Conservation (phyloP, 2,888 invertebrate species). For the Spodoptera picta region DNA sequence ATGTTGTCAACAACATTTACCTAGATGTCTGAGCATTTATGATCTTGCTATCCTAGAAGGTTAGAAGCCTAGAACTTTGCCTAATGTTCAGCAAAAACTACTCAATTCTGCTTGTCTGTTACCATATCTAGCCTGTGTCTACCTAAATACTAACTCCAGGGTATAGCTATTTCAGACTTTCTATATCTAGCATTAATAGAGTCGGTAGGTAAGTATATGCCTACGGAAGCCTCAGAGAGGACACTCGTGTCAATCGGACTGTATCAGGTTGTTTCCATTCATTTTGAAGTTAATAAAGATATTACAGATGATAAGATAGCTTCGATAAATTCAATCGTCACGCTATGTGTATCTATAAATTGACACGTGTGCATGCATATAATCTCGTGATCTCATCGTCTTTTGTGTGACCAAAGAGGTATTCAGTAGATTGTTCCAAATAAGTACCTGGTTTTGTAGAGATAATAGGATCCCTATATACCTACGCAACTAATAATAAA, state of each 20-base stretch:
- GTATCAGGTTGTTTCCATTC: too few relatives aligned
- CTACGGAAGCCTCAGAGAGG: too few relatives aligned
- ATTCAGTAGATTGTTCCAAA: not conserved
- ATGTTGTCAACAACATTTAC: too few relatives aligned
- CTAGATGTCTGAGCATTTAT: too few relatives aligned
- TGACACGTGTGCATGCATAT: not conserved
- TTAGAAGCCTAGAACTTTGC: too few relatives aligned
- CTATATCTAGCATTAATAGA: not conserved
- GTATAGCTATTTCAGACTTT: not conserved
- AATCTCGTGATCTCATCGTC: not conserved
- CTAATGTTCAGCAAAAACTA: too few relatives aligned
- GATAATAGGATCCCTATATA: too few relatives aligned
- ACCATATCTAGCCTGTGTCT: not conserved
- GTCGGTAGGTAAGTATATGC: not conserved
- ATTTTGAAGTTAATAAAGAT: constrained; percentile 1
- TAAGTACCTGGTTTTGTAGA: too few relatives aligned
- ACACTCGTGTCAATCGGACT: too few relatives aligned
- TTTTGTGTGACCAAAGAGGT: not conserved
- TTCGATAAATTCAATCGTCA: not conserved
- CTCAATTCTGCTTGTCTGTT: not conserved
- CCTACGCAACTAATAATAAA: too few relatives aligned
- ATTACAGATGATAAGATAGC: constrained; percentile 1
- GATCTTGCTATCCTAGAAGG: too few relatives aligned
- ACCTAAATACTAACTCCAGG: not conserved
- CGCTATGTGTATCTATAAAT: not conserved